Evolutionary conservation across 2,113 vertebrate species (phyloP).

Genomic region (Psittacula cyanocephala): DNA sequence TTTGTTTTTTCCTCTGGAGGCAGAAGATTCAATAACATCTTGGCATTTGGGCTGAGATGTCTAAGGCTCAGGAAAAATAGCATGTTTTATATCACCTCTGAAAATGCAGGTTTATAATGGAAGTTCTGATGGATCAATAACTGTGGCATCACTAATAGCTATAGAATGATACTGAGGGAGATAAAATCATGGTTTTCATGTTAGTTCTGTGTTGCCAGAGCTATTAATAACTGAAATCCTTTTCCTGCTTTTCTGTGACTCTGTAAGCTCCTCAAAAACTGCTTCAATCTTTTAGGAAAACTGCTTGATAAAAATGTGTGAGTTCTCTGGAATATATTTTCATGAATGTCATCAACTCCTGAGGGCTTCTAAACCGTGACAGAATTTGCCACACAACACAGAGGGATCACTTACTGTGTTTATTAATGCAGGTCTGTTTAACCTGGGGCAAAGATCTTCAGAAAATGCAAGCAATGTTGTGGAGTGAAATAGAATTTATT

Average conservation of each 20-base stretch:
- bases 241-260: constrained; percentile 14
- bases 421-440: constrained; percentile 4
- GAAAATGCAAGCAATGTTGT: neutral
- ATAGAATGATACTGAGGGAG: neutral
- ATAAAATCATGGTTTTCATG: neutral
- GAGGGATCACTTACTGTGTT: neutral
- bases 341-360: neutral
- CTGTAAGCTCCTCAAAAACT: neutral
- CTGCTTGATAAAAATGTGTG: neutral
- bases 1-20: neutral
- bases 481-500: neutral
- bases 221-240: constrained; percentile 16
- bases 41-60: neutral
- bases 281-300: neutral
- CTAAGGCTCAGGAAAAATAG: neutral
- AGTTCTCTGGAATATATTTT: neutral
- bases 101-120: neutral
- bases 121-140: neutral
- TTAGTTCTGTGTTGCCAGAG: neutral
- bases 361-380: neutral
- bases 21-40: neutral
- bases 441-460: neutral
- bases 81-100: neutral
- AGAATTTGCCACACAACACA: neutral
- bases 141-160: neutral